phyloP scores from a whole-genome alignment of 2,797 vertebrate species.

The Lindbergichthys nudifrons region DNA sequence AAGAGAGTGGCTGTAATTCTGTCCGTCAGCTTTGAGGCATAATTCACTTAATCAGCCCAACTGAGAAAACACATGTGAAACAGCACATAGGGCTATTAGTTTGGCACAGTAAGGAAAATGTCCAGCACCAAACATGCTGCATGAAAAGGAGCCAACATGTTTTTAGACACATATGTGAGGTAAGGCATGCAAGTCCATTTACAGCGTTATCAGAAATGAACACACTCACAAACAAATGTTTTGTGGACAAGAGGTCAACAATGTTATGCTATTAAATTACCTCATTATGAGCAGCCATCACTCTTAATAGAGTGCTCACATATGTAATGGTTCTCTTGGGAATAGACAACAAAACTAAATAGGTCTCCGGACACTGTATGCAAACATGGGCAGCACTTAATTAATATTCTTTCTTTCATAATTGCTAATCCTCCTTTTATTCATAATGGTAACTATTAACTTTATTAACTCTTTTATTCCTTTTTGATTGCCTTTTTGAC shows the following conservation, averaged over 20 bases:
- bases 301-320: constrained; percentile 18
- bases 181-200: not conserved
- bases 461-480: not conserved
- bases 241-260: constrained; percentile 2
- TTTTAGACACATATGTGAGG: constrained; percentile 13
- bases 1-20: constrained; percentile 53
- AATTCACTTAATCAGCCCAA: constrained; percentile 64
- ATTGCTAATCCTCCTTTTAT: not conserved
- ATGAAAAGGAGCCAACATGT: constrained; percentile 19
- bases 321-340: not conserved
- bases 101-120: constrained; percentile 11
- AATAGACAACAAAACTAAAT: constrained; percentile 9
- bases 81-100: constrained; percentile 38
- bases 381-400: constrained; percentile 1
- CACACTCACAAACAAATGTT: constrained; percentile 9
- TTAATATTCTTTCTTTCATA: constrained; percentile 4
- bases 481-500: not conserved
- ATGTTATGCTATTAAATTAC: constrained; percentile 19
- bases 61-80: constrained; percentile 66
- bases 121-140: not conserved
- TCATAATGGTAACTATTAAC: not conserved
- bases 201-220: constrained; percentile 9
- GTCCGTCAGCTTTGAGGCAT: constrained; percentile 55
- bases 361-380: not conserved
- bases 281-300: constrained; percentile 7